These are phyloP conservation scores for Caenorhabditis japonica DNA, from an alignment of 2,888 invertebrate species.

Conservation along the genomic window DNA sequence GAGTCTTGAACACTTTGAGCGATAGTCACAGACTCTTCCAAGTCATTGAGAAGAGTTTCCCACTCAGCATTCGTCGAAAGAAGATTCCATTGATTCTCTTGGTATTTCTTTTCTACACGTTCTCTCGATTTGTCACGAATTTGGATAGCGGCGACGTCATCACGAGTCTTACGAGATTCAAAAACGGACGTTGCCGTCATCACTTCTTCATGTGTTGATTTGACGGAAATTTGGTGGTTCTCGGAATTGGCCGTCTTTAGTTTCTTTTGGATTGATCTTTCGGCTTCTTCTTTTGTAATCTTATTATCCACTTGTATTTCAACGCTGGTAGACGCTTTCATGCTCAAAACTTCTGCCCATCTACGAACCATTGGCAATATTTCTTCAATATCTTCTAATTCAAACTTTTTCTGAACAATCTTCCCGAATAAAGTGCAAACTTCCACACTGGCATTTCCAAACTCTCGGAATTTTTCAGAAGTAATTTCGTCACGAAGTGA, in stretches of 20 bases:
- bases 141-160: constrained; percentile 46
- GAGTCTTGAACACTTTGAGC: constrained; percentile 60
- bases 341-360: constrained; percentile 61
- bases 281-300: constrained; percentile 21
- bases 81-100: constrained; percentile 62
- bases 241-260: constrained; percentile 41
- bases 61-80: constrained; percentile 63
- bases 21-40: constrained; percentile 65
- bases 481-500: constrained; percentile 46
- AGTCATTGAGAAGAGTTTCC: constrained; percentile 65
- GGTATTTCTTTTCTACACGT: constrained; percentile 54
- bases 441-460: constrained; percentile 61
- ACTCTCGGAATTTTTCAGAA: constrained; percentile 49
- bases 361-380: constrained; percentile 44
- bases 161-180: constrained; percentile 18
- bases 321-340: constrained; percentile 47
- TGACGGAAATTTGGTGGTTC: constrained; percentile 11
- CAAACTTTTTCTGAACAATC: constrained; percentile 62
- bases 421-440: constrained; percentile 60
- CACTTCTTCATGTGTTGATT: constrained; percentile 28
- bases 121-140: constrained; percentile 57
- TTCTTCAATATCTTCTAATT: constrained; percentile 57
- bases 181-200: constrained; percentile 32
- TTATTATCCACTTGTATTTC: constrained; percentile 16
- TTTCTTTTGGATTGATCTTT: constrained; percentile 18